These are phyloP conservation scores for Fundulus diaphanus DNA, from an alignment of 2,797 vertebrate species.

Conservation along the genomic window DNA sequence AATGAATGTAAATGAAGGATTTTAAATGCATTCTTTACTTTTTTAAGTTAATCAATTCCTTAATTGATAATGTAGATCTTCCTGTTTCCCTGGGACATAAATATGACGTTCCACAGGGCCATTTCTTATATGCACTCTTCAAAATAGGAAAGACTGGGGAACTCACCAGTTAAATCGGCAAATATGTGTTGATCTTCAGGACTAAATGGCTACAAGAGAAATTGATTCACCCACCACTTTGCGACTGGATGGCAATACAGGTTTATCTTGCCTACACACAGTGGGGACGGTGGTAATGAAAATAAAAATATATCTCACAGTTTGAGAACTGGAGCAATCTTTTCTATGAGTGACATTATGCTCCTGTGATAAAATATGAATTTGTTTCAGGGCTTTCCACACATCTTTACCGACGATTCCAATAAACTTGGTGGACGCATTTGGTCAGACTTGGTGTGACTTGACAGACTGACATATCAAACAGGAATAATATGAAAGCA, in stretches of 20 bases:
- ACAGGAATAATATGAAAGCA: slow-evolving; percentile 57
- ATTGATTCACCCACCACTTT: background rate
- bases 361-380: background rate
- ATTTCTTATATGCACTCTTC: background rate
- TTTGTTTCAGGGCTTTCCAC: background rate
- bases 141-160: background rate
- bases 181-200: background rate
- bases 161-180: background rate
- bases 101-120: background rate
- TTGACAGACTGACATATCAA: slow-evolving; percentile 71
- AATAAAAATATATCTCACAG: background rate
- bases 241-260: background rate
- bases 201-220: background rate
- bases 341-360: background rate
- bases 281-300: background rate
- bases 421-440: slow-evolving; percentile 5
- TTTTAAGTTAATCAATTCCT: background rate
- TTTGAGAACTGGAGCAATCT: background rate
- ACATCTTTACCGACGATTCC: background rate
- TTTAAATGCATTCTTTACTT: background rate
- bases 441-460: slow-evolving; percentile 25
- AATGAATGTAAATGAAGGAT: background rate
- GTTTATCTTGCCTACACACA: background rate
- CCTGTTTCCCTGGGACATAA: background rate
- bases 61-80: background rate